Base-by-base conservation (phyloP, 2,113 vertebrate species). In the Cyrtonyx montezumae region DNA sequence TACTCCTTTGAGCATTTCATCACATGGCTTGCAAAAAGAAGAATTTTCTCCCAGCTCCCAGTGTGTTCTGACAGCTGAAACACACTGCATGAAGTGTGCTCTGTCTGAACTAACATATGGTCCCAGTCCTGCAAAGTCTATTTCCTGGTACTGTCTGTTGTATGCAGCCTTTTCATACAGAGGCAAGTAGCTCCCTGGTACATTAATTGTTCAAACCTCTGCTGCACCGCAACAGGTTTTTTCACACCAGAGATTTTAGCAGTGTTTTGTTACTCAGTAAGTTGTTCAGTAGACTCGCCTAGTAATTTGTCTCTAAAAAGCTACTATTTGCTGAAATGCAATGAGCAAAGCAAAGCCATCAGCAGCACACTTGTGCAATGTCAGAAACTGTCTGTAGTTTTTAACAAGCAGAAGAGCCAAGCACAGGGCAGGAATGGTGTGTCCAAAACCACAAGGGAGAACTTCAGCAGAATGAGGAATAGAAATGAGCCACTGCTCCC, bases 241-340 rank as follows among this genome's bases (percentile, higher is more conserved):
- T 67, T 11, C 59, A 71, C 51, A 74, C 43, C 32, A 49, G 22
- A 89, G 59, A 66, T 4, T 37, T 40, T 65, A 83, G 92, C 5
- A 21, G 28, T 49, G 71, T 87, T 91, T 91, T 37, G 20, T 62
- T 79, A 56, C 46, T 67, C n/a, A 8, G 49, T 30, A 48, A 79
- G n/a, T 53, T 70, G 63, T 46, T 79, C 59, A 36, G 59, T 37
- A 91, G 76, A 48, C 46, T 68, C 74, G 76, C 18, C 34, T 65
- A 79, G 76, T 18, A 91, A 92, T 87, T 90, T 91, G 32, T 28
- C 84, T 90, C 77, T 68, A 73, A 74, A 71, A 70, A 94, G 51
- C 79, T 81, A 75, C 79, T 66, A 71, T 70, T 91, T 76, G 8
- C 43, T 48, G 65, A 77, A 85, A 92, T 17, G 17, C 0, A 0